These are phyloP conservation scores for Tenthredo amoena DNA, from an alignment of 2,888 invertebrate species.

Conservation along the genomic window DNA sequence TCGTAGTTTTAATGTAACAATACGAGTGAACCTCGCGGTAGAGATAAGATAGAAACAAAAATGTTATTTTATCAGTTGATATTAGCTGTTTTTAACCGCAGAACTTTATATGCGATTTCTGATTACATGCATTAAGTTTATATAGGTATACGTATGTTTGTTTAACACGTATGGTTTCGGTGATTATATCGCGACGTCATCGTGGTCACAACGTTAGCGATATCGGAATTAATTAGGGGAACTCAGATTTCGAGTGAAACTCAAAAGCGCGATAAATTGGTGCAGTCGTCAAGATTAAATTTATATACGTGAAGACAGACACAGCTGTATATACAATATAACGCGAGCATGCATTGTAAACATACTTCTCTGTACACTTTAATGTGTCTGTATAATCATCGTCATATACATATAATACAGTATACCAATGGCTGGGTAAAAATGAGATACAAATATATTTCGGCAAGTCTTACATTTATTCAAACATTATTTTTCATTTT, in stretches of 20 bases:
- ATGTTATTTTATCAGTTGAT: background rate
- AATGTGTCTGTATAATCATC: background rate
- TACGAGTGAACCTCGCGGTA: too few relatives aligned
- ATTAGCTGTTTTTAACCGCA: background rate
- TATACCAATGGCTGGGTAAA: background rate
- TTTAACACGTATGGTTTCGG: background rate
- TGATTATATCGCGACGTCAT: background rate
- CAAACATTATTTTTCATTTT: background rate
- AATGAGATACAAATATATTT: background rate
- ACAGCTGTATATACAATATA: background rate
- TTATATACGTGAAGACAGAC: conserved; percentile 14
- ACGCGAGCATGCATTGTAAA: background rate
- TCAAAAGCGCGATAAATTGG: background rate
- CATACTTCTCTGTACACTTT: background rate
- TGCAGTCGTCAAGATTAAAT: background rate
- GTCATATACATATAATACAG: background rate
- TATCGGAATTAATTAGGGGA: background rate
- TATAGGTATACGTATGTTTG: background rate
- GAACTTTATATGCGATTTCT: background rate
- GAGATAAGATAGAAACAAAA: background rate
- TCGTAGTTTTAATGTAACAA: too few relatives aligned
- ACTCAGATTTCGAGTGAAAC: background rate
- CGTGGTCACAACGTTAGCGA: background rate
- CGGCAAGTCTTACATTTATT: background rate
- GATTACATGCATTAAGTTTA: background rate